Base-by-base conservation (phyloP, 2,888 invertebrate species). In the Mechanitis messenoides region DNA sequence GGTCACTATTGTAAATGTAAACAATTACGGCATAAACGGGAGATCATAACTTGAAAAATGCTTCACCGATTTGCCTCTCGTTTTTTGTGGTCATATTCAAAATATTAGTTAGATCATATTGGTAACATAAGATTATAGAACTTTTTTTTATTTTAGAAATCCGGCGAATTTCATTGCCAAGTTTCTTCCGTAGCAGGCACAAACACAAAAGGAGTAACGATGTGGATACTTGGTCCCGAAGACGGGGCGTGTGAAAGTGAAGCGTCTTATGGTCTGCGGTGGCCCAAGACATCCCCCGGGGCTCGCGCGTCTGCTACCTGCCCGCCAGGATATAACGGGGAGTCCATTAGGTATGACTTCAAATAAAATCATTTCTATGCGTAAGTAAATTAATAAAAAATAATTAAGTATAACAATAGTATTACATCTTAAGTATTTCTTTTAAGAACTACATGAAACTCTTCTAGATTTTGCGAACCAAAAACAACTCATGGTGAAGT, bases 161-260 rank as follows among this genome's bases (percentile, higher is more conserved):
- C 95, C 0, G 93, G 93, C 0, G 93, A 93, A 70, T 96, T 94
- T 74, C 93, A 94, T 0, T 96, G 96, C 75, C 92, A 94, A 74
- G 95, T 95, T 0, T 87, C 89, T 64, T 92, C 79, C 74, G 91
- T 84, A 72, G 91, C 76, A 68, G 76, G 92, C 68, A 76, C 92
- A 3, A 85, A 85, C 58, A 75, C 88, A 0, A 83, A 90, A 91
- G 69, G 92, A 80, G 70, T 94, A 85, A 93, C 76, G 86, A 94
- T 74, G 92, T 94, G 76, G 93, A 95, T 68, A 85, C 92, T 78
- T 89, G 95, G 68, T 1, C 90, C 93, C 31, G 92, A 93, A 9
- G 86, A 87, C 54, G 82, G 79, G 60, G 83, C 84, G 0, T 92
- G 72, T 63, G 78, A 91, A 90, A 64, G 92, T 85, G 74, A 92